These are phyloP conservation scores for Caenorhabditis briggsae DNA, from an alignment of 1,140 invertebrate species.

Conservation along the genomic window DNA sequence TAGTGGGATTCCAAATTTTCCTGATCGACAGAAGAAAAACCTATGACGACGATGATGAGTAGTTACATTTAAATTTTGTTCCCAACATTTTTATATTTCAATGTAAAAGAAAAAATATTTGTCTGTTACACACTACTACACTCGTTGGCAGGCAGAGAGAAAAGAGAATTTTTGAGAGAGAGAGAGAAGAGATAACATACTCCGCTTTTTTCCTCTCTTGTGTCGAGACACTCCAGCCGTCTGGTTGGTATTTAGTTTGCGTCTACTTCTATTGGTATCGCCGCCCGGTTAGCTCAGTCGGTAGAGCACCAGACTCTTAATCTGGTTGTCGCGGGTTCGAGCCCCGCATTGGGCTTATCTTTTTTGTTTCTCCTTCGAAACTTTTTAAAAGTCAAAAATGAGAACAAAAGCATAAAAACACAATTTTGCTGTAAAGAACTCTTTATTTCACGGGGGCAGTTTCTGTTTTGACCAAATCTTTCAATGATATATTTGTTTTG, in stretches of 20 bases:
- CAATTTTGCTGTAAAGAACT: too few species aligned
- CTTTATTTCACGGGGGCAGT: background rate
- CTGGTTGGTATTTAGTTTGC: background rate
- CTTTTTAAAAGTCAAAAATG: background rate
- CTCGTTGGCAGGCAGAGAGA: too few species aligned
- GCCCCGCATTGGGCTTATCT: conserved; percentile 76
- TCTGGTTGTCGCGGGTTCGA: conserved; percentile 78
- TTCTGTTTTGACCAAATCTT: background rate
- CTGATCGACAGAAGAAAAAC: conserved; percentile 11
- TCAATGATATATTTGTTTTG: too few species aligned
- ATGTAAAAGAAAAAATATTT: too few species aligned
- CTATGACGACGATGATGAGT: background rate
- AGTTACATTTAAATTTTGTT: background rate
- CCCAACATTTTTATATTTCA: too few species aligned
- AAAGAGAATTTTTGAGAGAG: too few species aligned
- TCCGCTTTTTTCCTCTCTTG: background rate
- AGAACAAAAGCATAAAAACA: background rate
- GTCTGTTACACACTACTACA: too few species aligned
- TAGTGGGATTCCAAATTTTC: conserved; percentile 12
- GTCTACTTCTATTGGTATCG: background rate
- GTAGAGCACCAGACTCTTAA: conserved; percentile 78
- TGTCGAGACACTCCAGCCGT: too few species aligned
- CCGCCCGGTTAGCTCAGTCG: conserved; percentile 78
- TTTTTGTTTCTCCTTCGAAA: conserved; percentile 4
- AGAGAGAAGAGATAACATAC: too few species aligned